These are phyloP conservation scores for Pangasius krempfi DNA, from an alignment of 2,797 vertebrate genomes.

Conservation along the genomic window DNA sequence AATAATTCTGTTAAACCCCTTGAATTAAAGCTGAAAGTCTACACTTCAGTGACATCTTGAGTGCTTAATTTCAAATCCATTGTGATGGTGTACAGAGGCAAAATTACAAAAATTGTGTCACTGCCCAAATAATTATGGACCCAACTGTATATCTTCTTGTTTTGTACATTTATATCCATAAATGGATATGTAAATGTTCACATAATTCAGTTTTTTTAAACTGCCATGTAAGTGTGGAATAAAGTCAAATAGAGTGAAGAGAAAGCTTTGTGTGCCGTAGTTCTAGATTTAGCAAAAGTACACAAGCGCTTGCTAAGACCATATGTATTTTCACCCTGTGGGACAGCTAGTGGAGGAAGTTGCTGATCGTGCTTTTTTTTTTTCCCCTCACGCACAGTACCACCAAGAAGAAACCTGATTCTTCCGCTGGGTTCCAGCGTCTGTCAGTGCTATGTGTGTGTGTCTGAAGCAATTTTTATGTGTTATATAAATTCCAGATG, in stretches of 20 bases:
- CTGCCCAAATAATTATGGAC: not conserved
- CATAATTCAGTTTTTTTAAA: not conserved
- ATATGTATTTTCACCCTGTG: conserved; percentile 28
- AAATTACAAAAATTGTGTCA: not conserved
- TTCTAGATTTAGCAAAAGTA: conserved; percentile 23
- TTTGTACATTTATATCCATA: not conserved
- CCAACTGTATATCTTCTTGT: no score
- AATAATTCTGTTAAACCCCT: not conserved
- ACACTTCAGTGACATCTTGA: not conserved
- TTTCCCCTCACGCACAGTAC: conserved; percentile 14
- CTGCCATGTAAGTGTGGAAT: not conserved
- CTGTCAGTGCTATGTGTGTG: not conserved
- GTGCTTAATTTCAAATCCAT: not conserved
- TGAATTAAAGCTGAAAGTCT: not conserved
- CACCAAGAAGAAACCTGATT: conserved; percentile 28
- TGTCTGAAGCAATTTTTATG: conserved; percentile 18
- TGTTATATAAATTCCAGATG: conserved; percentile 35
- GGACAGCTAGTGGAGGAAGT: conserved; percentile 22
- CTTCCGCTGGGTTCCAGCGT: conserved; percentile 17
- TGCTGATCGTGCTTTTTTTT: conserved; percentile 32
- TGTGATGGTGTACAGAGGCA: not conserved
- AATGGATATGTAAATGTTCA: not conserved
- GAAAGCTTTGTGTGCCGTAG: not conserved
- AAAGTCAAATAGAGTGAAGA: conserved; percentile 3
- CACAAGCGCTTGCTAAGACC: conserved; percentile 13